Evolutionary conservation across 2,888 invertebrate species (phyloP).

Genomic region (Melipona bicolor): DNA sequence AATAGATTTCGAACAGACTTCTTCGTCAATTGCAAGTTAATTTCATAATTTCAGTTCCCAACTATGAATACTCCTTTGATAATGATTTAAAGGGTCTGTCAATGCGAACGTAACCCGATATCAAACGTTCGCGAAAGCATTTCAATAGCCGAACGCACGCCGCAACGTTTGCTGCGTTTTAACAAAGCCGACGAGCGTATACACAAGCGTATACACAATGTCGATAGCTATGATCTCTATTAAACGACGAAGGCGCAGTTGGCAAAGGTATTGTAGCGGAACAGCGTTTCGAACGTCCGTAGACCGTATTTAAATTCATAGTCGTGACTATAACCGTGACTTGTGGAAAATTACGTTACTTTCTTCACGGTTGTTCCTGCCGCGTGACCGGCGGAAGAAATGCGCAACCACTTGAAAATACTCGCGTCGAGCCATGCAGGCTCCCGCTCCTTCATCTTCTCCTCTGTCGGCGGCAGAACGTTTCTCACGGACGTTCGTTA

Average conservation of each 20-base stretch:
- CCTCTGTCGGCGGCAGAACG: background rate
- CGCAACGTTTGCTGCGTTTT: background rate
- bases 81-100: background rate
- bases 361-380: conserved; percentile 38
- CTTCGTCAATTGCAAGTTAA: background rate
- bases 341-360: conserved; percentile 49
- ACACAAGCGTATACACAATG: conserved; percentile 21
- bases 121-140: background rate
- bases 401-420: conserved; percentile 9
- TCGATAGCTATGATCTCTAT: conserved; percentile 27
- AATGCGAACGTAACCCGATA: background rate
- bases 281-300: conserved; percentile 26
- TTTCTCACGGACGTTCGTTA: background rate
- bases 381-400: conserved; percentile 36
- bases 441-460: background rate
- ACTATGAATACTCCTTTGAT: background rate
- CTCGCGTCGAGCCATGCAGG: background rate
- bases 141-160: background rate
- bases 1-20: background rate
- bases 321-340: conserved; percentile 34
- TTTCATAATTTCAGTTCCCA: background rate
- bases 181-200: background rate
- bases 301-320: conserved; percentile 32
- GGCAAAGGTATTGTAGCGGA: conserved; percentile 60
- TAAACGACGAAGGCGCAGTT: conserved; percentile 63